A percentile compares a stretch with the other conserved stretches of the same genome.
Conservation (phyloP, 2,113 vertebrate species). For the Todiramphus saurophagus region DNA sequence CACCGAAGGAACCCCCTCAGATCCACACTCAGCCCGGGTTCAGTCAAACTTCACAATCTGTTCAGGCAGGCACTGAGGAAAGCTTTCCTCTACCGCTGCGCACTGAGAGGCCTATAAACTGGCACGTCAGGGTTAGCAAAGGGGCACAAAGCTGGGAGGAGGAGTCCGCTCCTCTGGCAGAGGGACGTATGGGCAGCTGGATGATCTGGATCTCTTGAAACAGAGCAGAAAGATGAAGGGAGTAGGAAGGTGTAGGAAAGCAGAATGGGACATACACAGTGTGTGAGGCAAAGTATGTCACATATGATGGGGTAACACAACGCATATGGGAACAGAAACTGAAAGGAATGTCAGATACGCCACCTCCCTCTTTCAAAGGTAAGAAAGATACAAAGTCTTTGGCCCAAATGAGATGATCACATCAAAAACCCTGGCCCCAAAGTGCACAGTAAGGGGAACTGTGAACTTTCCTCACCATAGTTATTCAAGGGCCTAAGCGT, state of each 20-base stretch:
- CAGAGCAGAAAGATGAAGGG: background rate
- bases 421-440: background rate
- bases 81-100: fast-evolving
- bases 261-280: background rate
- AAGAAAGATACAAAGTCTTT: background rate
- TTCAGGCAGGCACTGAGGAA: background rate
- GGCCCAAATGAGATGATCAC: background rate
- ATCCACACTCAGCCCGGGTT: fast-evolving
- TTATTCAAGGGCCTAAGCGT: background rate
- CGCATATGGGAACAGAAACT: background rate
- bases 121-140: fast-evolving
- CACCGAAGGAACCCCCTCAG: background rate
- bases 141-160: background rate
- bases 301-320: background rate
- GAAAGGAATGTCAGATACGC: background rate
- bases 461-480: background rate
- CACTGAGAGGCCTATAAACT: fast-evolving
- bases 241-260: background rate
- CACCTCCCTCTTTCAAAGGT: background rate
- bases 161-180: background rate
- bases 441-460: background rate
- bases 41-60: background rate
- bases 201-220: background rate
- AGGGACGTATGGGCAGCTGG: background rate
- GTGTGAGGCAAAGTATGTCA: background rate